phyloP scores from a whole-genome alignment of 2,888 invertebrate genomes.

The Xylota sylvarum region DNA sequence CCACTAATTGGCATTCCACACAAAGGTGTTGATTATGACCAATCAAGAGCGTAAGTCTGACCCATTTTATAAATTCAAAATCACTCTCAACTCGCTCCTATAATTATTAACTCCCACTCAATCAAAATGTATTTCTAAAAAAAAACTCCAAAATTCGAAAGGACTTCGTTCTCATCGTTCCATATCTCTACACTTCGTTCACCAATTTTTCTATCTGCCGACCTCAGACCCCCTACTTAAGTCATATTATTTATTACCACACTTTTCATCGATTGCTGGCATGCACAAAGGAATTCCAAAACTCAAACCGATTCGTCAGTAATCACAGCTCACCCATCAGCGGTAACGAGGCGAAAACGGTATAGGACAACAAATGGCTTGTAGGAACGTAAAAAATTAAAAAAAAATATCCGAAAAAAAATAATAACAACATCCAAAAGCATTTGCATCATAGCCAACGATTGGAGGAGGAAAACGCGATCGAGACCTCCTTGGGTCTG shows the following conservation, averaged over 20 bases:
- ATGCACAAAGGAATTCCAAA: conserved; percentile 70
- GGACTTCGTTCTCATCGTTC: conserved; percentile 52
- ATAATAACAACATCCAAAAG: conserved; percentile 58
- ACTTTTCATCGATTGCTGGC: conserved; percentile 71
- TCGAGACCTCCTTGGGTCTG: conserved; percentile 61
- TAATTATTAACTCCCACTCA: conserved; percentile 46
- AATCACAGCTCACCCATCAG: conserved; percentile 75
- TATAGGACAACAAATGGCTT: conserved; percentile 70
- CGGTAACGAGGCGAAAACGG: conserved; percentile 77
- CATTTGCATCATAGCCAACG: conserved; percentile 69
- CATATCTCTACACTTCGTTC: conserved; percentile 9
- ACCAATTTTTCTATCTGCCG: conserved; percentile 52
- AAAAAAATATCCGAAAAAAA: conserved; percentile 32
- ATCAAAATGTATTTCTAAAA: conserved; percentile 27
- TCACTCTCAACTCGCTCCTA: conserved; percentile 42
- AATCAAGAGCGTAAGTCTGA: conserved; percentile 11
- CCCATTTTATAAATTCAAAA: conserved; percentile 29
- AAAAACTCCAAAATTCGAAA: conserved; percentile 41
- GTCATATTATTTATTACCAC: conserved; percentile 74
- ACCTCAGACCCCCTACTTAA: conserved; percentile 72
- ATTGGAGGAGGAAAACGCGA: conserved; percentile 58
- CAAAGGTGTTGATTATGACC: conserved; percentile 23
- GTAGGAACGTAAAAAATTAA: conserved; percentile 22
- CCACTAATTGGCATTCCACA: conserved; percentile 21
- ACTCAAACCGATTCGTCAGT: conserved; percentile 68